Evolutionary conservation across 2,113 vertebrate species (phyloP).

Genomic region (Sclerurus mexicanus): DNA sequence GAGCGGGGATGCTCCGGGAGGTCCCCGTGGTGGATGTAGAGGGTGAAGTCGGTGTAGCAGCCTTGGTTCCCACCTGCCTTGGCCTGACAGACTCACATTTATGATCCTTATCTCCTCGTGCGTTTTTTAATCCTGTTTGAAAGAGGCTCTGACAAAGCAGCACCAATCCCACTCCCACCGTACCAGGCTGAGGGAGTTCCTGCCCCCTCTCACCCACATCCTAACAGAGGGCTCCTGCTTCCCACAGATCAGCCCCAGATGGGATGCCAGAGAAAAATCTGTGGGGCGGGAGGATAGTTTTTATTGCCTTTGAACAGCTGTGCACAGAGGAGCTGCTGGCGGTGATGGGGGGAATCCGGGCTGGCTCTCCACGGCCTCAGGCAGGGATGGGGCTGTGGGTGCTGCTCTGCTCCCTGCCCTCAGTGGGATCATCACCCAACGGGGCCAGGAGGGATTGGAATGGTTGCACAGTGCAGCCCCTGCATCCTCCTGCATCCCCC

Average conservation of each 20-base stretch:
- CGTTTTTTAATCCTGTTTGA: background rate
- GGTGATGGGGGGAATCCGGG: background rate
- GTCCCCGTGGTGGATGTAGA: fast-evolving
- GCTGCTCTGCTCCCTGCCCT: background rate
- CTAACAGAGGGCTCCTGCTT: background rate
- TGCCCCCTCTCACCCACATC: background rate
- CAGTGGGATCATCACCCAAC: fast-evolving
- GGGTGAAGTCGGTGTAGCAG: background rate
- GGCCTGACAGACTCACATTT: background rate
- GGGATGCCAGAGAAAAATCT: background rate
- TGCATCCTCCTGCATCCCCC: background rate
- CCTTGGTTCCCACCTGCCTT: background rate
- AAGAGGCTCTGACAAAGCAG: background rate
- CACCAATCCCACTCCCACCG: fast-evolving
- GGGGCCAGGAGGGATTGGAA: background rate
- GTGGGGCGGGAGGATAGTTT: background rate
- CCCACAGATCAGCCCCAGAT: background rate
- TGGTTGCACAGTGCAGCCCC: background rate
- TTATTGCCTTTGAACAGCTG: background rate
- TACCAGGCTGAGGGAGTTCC: fast-evolving
- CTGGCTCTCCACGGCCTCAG: background rate
- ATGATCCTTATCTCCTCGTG: background rate
- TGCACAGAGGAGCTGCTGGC: background rate
- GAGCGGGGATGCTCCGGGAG: fast-evolving
- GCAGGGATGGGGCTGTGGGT: background rate